A percentile compares a stretch with the other conserved stretches of the same genome.
These are phyloP conservation scores for Gopherus flavomarginatus DNA, from an alignment of 2,113 vertebrate genomes.

Conservation along the genomic window DNA sequence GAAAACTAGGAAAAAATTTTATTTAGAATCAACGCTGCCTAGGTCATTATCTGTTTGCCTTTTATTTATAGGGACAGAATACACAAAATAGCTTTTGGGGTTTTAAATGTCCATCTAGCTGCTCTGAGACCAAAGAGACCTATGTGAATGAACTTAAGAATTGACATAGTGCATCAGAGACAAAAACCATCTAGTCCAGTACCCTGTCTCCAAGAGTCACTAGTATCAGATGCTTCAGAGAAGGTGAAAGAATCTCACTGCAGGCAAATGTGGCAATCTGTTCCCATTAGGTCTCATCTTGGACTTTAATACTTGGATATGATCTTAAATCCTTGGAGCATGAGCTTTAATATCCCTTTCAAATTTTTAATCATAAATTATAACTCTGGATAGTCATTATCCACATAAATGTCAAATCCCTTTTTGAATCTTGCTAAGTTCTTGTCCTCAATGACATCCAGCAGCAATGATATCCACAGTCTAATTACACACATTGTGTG, in stretches of 20 bases:
- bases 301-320: neutral
- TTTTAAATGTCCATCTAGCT: neutral
- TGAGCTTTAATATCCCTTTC: neutral
- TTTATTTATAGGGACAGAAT: neutral
- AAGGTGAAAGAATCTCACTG: neutral
- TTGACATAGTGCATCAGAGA: no score
- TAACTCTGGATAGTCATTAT: neutral
- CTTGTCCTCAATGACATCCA: neutral
- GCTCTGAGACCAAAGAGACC: neutral
- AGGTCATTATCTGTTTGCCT: neutral
- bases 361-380: neutral
- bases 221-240: neutral
- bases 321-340: neutral
- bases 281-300: neutral
- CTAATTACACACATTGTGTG: neutral
- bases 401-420: neutral
- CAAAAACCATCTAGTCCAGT: neutral
- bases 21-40: accelerated
- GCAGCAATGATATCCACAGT: neutral
- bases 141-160: neutral
- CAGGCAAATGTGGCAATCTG: neutral
- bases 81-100: neutral
- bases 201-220: neutral
- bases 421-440: neutral
- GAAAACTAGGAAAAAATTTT: neutral